These are phyloP conservation scores for Mesitornis unicolor DNA, from an alignment of 2,113 vertebrate species.

Conservation along the genomic window DNA sequence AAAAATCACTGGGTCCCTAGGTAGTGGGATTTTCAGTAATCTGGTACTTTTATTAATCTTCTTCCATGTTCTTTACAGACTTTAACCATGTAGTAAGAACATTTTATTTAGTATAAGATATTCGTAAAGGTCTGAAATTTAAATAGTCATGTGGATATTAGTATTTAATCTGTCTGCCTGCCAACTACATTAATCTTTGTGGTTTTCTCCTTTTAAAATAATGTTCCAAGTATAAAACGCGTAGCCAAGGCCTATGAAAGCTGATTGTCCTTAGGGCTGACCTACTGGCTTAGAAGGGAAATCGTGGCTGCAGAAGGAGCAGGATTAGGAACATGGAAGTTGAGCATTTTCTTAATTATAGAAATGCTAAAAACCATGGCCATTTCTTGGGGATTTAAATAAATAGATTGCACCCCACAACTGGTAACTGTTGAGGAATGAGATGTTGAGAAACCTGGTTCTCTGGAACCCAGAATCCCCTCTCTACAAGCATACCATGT, in stretches of 20 bases:
- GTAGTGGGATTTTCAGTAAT: constrained; percentile 57
- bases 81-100: constrained; percentile 28
- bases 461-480: background rate
- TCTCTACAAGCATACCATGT: background rate
- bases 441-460: background rate
- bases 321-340: background rate
- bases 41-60: constrained; percentile 55
- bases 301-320: background rate
- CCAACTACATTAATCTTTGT: constrained; percentile 28
- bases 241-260: background rate
- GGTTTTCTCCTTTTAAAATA: background rate
- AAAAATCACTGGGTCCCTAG: background rate
- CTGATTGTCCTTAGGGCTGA: background rate
- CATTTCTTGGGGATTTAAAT: background rate
- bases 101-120: constrained; percentile 32
- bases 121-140: constrained; percentile 47
- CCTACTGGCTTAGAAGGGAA: background rate
- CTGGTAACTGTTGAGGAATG: background rate
- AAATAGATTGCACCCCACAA: rapidly evolving
- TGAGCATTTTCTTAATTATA: background rate
- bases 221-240: background rate
- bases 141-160: constrained; percentile 43
- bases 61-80: constrained; percentile 33
- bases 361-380: background rate
- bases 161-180: constrained; percentile 50